phyloP scores from a whole-genome alignment of 2,888 invertebrate genomes.

The Polylopha cassiicola region DNA sequence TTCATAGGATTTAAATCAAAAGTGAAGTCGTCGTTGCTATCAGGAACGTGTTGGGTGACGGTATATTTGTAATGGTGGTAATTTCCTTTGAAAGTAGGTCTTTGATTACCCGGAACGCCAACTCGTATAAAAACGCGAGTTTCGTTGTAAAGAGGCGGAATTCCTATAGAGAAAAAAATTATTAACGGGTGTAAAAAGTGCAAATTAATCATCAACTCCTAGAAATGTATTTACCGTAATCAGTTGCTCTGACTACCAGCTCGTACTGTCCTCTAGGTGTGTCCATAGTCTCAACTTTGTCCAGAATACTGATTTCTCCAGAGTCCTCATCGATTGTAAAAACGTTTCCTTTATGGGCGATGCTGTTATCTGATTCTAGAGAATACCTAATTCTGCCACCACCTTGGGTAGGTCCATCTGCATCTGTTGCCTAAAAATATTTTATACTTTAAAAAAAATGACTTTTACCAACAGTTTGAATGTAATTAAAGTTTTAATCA shows the following conservation, averaged over 20 bases:
- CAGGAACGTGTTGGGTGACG: slow-evolving; percentile 46
- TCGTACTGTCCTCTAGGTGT: slow-evolving; percentile 86
- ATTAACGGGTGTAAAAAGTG: not conserved
- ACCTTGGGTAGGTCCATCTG: slow-evolving; percentile 84
- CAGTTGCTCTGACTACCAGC: slow-evolving; percentile 81
- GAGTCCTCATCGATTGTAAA: slow-evolving; percentile 81
- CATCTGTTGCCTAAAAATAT: slow-evolving; percentile 80
- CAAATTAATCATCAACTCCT: not conserved
- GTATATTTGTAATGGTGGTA: slow-evolving; percentile 77
- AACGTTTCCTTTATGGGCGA: slow-evolving; percentile 78
- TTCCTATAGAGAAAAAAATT: slow-evolving; percentile 50
- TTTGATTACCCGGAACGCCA: slow-evolving; percentile 86
- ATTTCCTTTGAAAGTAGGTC: slow-evolving; percentile 87
- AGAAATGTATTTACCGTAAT: slow-evolving; percentile 73
- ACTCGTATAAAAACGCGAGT: slow-evolving; percentile 83
- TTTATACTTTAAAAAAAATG: not conserved
- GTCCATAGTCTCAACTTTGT: slow-evolving; percentile 82
- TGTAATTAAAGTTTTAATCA: not conserved
- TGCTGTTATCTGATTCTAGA: slow-evolving; percentile 82
- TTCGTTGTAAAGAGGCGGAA: slow-evolving; percentile 81
- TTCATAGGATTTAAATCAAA: slow-evolving; percentile 81
- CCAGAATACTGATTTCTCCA: slow-evolving; percentile 82
- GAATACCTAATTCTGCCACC: slow-evolving; percentile 82
- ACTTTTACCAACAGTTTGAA: not conserved
- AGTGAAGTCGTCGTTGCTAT: slow-evolving; percentile 57